Evolutionary conservation across 2,888 invertebrate species (phyloP).

Genomic region (Cotesia congregata): DNA sequence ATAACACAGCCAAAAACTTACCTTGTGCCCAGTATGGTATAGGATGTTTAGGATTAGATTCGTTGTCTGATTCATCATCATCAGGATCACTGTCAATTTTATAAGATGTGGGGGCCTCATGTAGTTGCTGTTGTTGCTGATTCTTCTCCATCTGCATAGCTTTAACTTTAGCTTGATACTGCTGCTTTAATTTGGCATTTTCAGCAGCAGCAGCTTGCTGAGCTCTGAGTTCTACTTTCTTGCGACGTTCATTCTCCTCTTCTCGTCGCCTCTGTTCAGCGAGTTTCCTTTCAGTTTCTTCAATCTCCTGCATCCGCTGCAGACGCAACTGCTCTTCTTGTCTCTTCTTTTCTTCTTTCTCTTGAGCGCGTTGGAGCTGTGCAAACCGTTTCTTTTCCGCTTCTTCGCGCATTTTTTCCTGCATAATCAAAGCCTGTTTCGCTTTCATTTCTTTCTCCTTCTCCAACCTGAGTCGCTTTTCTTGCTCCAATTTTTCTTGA

Average conservation of each 20-base stretch:
- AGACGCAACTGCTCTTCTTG: slow-evolving; percentile 61
- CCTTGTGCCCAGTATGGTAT: slow-evolving; percentile 65
- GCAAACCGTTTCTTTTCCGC: slow-evolving; percentile 68
- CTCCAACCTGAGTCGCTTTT: slow-evolving; percentile 70
- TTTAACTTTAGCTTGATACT: slow-evolving; percentile 47
- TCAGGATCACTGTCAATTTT: slow-evolving; percentile 66
- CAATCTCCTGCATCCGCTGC: slow-evolving; percentile 62
- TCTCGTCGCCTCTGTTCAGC: slow-evolving; percentile 65
- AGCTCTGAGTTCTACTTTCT: slow-evolving; percentile 57
- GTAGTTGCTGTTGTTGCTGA: slow-evolving; percentile 42
- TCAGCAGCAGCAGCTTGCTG: slow-evolving; percentile 63
- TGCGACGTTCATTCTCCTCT: slow-evolving; percentile 67
- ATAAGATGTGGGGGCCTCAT: slow-evolving; percentile 54
- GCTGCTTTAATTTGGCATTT: slow-evolving; percentile 53
- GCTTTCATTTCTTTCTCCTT: slow-evolving; percentile 69
- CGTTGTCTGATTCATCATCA: slow-evolving; percentile 65
- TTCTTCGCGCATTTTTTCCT: slow-evolving; percentile 72
- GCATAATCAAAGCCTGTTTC: slow-evolving; percentile 58
- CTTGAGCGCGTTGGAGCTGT: slow-evolving; percentile 61
- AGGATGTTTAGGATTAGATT: slow-evolving; percentile 61
- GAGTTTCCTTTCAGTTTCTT: slow-evolving; percentile 63
- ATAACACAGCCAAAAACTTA: slow-evolving; percentile 44
- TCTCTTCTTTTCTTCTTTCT: slow-evolving; percentile 63
- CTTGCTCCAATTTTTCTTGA: slow-evolving; percentile 70
- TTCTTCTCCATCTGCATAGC: slow-evolving; percentile 34